Base-by-base conservation (phyloP, 2,888 invertebrate species). In the Priapulus caudatus region DNA sequence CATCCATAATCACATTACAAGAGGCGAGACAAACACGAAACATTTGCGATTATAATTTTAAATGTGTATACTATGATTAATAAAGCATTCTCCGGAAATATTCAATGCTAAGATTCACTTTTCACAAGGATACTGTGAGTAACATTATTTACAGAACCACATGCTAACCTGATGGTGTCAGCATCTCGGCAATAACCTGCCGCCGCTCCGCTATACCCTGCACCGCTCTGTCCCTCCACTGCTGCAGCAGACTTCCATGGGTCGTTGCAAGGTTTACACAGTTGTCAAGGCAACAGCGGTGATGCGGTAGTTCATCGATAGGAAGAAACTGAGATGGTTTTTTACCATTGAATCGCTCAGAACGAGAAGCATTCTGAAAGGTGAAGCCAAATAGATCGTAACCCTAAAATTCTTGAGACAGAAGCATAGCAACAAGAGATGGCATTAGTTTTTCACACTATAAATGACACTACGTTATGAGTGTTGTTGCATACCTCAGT, bases 121-220 rank as follows among this genome's bases (percentile, higher is more conserved):
- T n/a, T n/a, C n/a, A n/a, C n/a, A n/a, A n/a, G n/a, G n/a, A n/a
- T n/a, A n/a, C n/a, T n/a, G n/a, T n/a, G n/a, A n/a, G n/a, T n/a
- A n/a, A n/a, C n/a, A n/a, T n/a, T n/a, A n/a, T n/a, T n/a, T n/a
- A n/a, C n/a, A n/a, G n/a, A n/a, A n/a, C n/a, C n/a, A n/a, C n/a
- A n/a, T 33, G 19, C n/a, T 52, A 51, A 65, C 67, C 67, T 56
- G 65, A 62, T 4, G 68, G 67, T 2, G 66, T 66, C 4, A 70
- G 56, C 68, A 70, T 69, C 55, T 69, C 70, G n/a, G 67, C 67
- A 3, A 69, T 54, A 2, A 69, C 70, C 46, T 65, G 55, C 43
- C 68, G 56, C 1, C 66, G 64, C 47, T 68, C 68, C 48, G 58
- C 52, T 55, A 69, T 69, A 10, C 67, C 64, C 16, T 54, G 54